A percentile compares a stretch with the other conserved stretches of the same genome.
Evolutionary conservation across 2,797 vertebrate genomes (phyloP).

Genomic region (Acrossocheilus fasciatus): DNA sequence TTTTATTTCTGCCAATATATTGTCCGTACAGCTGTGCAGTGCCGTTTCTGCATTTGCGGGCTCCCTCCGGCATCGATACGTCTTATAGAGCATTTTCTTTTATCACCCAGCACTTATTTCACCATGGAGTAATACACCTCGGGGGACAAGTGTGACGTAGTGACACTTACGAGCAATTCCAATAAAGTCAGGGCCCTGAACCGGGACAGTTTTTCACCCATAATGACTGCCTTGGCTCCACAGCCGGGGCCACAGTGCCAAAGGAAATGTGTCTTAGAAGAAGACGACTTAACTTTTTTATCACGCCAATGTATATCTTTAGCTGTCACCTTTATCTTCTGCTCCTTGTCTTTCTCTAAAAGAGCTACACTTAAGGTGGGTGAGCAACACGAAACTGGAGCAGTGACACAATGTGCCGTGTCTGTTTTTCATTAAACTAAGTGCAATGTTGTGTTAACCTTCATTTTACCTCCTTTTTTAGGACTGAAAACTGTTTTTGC

Average conservation of each 20-base stretch:
- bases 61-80: conserved; percentile 29
- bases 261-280: conserved; percentile 55
- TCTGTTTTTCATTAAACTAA: conserved; percentile 13
- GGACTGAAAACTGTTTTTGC: neutral
- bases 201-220: conserved; percentile 61
- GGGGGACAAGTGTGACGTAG: conserved; percentile 41
- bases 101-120: conserved; percentile 62
- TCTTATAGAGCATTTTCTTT: conserved; percentile 53
- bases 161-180: conserved; percentile 63
- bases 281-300: conserved; percentile 56
- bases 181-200: conserved; percentile 61
- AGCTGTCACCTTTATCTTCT: conserved; percentile 43
- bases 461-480: conserved; percentile 1
- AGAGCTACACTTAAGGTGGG: conserved; percentile 13
- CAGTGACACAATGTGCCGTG: neutral
- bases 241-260: conserved; percentile 55
- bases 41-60: conserved; percentile 35
- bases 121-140: conserved; percentile 50
- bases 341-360: conserved; percentile 62
- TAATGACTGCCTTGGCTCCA: conserved; percentile 59
- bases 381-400: neutral
- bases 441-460: conserved; percentile 26
- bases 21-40: conserved; percentile 17
- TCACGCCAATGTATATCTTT: conserved; percentile 39
- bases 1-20: conserved; percentile 63